These are phyloP conservation scores for Agrochola circellaris DNA, from an alignment of 2,888 invertebrate genomes.

Conservation along the genomic window DNA sequence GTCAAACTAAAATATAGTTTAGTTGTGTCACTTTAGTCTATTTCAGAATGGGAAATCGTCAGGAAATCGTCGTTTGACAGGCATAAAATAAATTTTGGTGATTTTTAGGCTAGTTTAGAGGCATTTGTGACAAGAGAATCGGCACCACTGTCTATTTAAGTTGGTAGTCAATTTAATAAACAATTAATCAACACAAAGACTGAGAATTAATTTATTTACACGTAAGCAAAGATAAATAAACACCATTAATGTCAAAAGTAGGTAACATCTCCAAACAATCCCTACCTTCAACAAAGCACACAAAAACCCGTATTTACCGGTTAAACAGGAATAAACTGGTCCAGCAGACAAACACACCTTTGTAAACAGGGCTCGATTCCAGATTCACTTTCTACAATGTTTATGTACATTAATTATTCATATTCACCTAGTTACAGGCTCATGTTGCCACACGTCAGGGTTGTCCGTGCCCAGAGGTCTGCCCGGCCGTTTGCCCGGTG, in stretches of 20 bases:
- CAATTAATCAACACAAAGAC: not conserved
- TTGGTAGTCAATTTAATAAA: not conserved
- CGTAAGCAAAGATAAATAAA: conserved; percentile 19
- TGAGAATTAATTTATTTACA: conserved; percentile 8
- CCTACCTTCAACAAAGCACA: conserved; percentile 29
- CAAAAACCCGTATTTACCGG: conserved; percentile 49
- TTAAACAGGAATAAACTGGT: conserved; percentile 38
- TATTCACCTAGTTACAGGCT: conserved; percentile 29
- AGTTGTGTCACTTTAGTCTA: too few relatives aligned
- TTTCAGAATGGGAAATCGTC: too few relatives aligned
- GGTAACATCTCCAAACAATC: conserved; percentile 40
- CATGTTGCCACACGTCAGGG: conserved; percentile 28
- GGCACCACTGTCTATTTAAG: not conserved
- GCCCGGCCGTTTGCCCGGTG: conserved; percentile 34
- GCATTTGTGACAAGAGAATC: too few relatives aligned
- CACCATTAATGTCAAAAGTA: conserved; percentile 7
- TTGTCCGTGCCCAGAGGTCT: conserved; percentile 21
- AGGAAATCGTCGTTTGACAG: too few relatives aligned
- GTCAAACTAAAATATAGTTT: too few relatives aligned
- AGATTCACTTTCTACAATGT: conserved; percentile 47
- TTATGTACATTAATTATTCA: conserved; percentile 54
- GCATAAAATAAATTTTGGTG: too few relatives aligned
- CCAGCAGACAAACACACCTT: conserved; percentile 45
- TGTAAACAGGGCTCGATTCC: conserved; percentile 34
- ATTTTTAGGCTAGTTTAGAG: too few relatives aligned